Base-by-base conservation (phyloP, 2,797 vertebrate species). In the Leptodactylus fallax region DNA sequence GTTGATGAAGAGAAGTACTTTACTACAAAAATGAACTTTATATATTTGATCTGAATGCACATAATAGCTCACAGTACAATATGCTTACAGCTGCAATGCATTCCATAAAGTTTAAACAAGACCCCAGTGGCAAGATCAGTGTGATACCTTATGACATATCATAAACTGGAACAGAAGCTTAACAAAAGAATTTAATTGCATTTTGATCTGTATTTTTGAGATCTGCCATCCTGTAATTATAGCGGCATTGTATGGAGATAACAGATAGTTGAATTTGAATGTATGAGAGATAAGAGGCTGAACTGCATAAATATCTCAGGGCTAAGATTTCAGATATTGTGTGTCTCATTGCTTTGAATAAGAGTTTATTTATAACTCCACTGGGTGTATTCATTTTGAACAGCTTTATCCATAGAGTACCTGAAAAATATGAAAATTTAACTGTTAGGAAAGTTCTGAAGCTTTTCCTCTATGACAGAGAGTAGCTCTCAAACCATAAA, bases 141-240 rank as follows among this genome's bases (percentile, higher is more conserved):
- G 45, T 60, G 78, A 89, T 86, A 85, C 79, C 77, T 79, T 89
- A 53, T 83, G 60, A 89, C 79, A 82, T 76, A 86, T 89, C 56
- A 69, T 61, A 58, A 78, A 61, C 19, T 89, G 51, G n/a, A 86
- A 86, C 84, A 86, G 79, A 23, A 53, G n/a, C 84, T 79, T 83
- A 79, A 89, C 84, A 89, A 86, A 89, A 58, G 71, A 86, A 86
- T 83, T 86, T 82, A 89, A 89, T 89, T 89, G 71, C 79, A 86
- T 86, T 86, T 89, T 89, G 79, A 86, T 88, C 71, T 83, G 27
- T 27, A 76, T 82, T 77, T 85, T 83, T 58, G 14, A 86, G 84
- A 89, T 89, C 71, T 83, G 84, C 71, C 58, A 47, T 56, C 74
- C 84, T 69, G 61, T 81, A 89, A 89, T 89, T 89, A 89, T 83